A percentile compares a stretch with the other conserved stretches of the same genome.
These are phyloP conservation scores for Proisotoma minuta DNA, from an alignment of 2,888 invertebrate genomes.

Conservation along the genomic window DNA sequence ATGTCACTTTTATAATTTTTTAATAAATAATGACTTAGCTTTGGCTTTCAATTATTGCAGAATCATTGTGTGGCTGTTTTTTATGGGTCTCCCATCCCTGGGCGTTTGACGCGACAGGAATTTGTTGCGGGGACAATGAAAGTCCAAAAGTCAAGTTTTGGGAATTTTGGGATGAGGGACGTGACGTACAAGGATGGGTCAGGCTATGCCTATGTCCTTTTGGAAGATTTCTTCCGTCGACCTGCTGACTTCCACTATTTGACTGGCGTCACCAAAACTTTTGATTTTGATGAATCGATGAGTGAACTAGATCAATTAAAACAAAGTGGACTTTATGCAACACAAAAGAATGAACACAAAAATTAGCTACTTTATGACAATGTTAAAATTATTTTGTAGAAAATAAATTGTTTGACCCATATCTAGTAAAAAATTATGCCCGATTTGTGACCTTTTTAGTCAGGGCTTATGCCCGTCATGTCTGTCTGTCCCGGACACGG, in stretches of 20 bases:
- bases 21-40: background rate
- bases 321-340: background rate
- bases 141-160: background rate
- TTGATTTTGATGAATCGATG: background rate
- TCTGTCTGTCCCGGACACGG: no score
- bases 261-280: background rate
- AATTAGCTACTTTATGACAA: no score
- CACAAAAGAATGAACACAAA: no score
- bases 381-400: no score
- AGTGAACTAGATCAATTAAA: background rate
- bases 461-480: no score
- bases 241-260: slow-evolving; percentile 33
- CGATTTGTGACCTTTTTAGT: no score
- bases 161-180: background rate
- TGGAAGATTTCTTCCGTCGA: slow-evolving; percentile 31
- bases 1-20: background rate
- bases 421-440: no score
- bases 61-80: slow-evolving; percentile 31
- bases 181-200: slow-evolving; percentile 22
- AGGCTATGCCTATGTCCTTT: slow-evolving; percentile 25
- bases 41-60: slow-evolving; percentile 8
- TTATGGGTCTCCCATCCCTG: slow-evolving; percentile 34
- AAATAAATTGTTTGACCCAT: no score
- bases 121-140: slow-evolving; percentile 39
- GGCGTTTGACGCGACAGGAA: slow-evolving; percentile 23